A percentile compares a stretch with the other conserved stretches of the same genome.
phyloP scores from a whole-genome alignment of 2,888 invertebrate genomes.

The Limnephilus rhombicus region DNA sequence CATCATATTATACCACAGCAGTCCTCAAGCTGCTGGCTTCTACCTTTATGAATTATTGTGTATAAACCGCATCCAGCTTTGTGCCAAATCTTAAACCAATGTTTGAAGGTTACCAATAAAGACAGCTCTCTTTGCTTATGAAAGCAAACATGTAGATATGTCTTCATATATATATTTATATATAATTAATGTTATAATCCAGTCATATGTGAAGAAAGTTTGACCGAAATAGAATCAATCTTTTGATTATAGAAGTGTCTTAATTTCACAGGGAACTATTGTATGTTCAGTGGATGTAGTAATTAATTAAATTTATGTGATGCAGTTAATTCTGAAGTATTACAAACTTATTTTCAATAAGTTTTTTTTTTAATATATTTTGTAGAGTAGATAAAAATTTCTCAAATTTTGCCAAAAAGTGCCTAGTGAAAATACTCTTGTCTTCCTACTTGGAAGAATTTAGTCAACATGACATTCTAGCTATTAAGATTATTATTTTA shows the following conservation, averaged over 20 bases:
- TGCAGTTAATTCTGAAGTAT: neutral
- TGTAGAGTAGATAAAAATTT: neutral
- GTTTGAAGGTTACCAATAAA: neutral
- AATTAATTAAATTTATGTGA: neutral
- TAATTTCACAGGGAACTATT: neutral
- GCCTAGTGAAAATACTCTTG: constrained; percentile 36
- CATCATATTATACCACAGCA: no score
- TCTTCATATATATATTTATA: no score
- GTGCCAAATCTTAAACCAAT: neutral
- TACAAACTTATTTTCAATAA: neutral
- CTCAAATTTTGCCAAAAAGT: constrained; percentile 36
- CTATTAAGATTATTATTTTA: neutral
- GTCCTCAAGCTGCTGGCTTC: neutral
- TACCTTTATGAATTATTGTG: neutral
- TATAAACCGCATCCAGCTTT: neutral
- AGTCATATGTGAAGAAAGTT: neutral
- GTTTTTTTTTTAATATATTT: neutral
- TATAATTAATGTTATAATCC: neutral
- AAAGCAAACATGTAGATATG: no score
- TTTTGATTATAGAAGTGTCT: neutral
- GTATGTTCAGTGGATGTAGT: neutral
- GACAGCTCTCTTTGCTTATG: neutral
- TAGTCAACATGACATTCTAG: constrained; percentile 2
- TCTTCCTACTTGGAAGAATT: constrained; percentile 3
- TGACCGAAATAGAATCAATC: neutral